Percentiles rank a stretch among this genome's conserved stretches.
Conservation (phyloP, 1,140 invertebrate genomes). For the Fopius arisanus region DNA sequence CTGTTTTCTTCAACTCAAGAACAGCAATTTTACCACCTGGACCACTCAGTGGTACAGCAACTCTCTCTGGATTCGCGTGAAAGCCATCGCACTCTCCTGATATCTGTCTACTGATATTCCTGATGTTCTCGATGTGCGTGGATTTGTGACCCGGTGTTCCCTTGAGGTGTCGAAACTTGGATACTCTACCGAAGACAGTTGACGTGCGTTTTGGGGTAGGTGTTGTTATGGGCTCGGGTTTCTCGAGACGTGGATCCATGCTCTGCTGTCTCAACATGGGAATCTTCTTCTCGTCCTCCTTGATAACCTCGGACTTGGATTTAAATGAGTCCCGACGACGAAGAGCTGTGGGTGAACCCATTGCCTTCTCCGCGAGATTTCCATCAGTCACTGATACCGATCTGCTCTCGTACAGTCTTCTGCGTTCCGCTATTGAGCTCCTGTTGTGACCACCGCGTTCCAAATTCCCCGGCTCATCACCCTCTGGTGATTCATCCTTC, state of each 20-base stretch:
- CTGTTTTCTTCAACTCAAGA: slow-evolving; percentile 82
- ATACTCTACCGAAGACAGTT: slow-evolving; percentile 87
- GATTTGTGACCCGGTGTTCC: slow-evolving; percentile 89
- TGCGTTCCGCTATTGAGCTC: slow-evolving; percentile 79
- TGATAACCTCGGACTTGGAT: slow-evolving; percentile 63
- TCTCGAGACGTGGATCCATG: slow-evolving; percentile 62
- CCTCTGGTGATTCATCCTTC: slow-evolving; percentile 60
- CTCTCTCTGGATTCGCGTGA: slow-evolving; percentile 83
- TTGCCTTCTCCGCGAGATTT: slow-evolving; percentile 70
- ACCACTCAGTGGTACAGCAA: slow-evolving; percentile 87
- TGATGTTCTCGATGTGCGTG: slow-evolving; percentile 90
- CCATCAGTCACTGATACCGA: slow-evolving; percentile 69
- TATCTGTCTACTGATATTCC: slow-evolving; percentile 89
- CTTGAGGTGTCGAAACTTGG: slow-evolving; percentile 92
- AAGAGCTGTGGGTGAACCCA: slow-evolving; percentile 75
- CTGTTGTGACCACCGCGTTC: slow-evolving; percentile 69
- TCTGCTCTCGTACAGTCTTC: slow-evolving; percentile 78
- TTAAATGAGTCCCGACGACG: slow-evolving; percentile 72
- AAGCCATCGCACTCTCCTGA: slow-evolving; percentile 94
- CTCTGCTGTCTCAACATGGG: slow-evolving; percentile 66
- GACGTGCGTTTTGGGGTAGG: slow-evolving; percentile 79
- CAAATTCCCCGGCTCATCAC: slow-evolving; percentile 65
- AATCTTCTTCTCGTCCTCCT: slow-evolving; percentile 66
- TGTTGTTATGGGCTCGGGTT: slow-evolving; percentile 59
- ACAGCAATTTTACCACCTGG: slow-evolving; percentile 90